Percentiles rank a stretch among this genome's conserved stretches.
phyloP scores from a whole-genome alignment of 2,797 vertebrate genomes.

The Clarias fuscus region DNA sequence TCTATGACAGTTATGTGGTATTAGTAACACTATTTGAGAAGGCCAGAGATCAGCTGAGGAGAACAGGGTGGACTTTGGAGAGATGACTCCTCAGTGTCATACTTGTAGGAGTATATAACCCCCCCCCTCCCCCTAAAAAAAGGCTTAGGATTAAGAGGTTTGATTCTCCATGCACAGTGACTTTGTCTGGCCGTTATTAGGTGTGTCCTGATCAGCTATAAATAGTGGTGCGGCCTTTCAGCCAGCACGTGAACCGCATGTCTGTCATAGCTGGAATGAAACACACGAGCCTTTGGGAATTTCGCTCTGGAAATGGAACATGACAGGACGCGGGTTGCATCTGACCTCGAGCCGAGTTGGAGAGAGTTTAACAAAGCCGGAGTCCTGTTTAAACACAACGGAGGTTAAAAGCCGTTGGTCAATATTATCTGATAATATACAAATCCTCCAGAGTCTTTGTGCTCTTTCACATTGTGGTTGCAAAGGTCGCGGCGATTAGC shows the following conservation, averaged over 20 bases:
- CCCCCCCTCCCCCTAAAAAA: not conserved
- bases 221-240: constrained; percentile 53
- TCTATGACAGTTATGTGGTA: not conserved
- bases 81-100: not conserved
- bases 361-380: not conserved
- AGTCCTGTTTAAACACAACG: not conserved
- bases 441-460: not conserved
- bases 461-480: not conserved
- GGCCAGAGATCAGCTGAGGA: not conserved
- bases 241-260: constrained; percentile 37
- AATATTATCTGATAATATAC: not conserved
- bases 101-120: too few species aligned
- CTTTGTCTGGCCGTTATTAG: not conserved
- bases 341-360: not conserved
- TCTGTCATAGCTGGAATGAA: constrained; percentile 37
- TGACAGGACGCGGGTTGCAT: not conserved
- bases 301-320: constrained; percentile 30
- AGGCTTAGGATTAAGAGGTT: not conserved
- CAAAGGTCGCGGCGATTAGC: not conserved
- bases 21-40: not conserved
- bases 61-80: not conserved
- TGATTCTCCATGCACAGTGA: not conserved
- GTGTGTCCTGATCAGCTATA: constrained; percentile 42
- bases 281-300: constrained; percentile 8
- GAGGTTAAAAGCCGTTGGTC: not conserved